Evolutionary conservation across 2,888 invertebrate genomes (phyloP).

Genomic region (Habroteleia sp.): DNA sequence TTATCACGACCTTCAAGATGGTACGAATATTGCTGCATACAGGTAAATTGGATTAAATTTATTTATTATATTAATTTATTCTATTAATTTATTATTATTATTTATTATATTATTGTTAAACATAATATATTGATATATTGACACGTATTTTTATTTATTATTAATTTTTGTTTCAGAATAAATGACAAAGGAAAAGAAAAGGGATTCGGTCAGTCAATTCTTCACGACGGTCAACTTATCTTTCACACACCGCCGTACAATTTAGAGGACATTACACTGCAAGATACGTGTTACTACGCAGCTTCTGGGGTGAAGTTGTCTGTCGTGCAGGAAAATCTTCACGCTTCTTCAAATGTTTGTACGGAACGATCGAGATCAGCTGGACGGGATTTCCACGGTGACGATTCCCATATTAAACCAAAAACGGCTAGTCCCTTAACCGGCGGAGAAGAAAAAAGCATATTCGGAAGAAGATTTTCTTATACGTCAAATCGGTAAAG

Average conservation of each 20-base stretch:
- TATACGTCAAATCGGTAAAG: slow-evolving; percentile 84
- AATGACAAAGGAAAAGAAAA: slow-evolving; percentile 90
- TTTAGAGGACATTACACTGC: slow-evolving; percentile 88
- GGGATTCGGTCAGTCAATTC: slow-evolving; percentile 96
- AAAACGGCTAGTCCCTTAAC: slow-evolving; percentile 80
- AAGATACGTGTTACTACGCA: slow-evolving; percentile 82
- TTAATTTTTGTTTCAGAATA: slow-evolving; percentile 81
- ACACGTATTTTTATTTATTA: not conserved
- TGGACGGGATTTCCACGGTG: slow-evolving; percentile 71
- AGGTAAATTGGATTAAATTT: no score
- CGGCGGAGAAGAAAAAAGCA: slow-evolving; percentile 78
- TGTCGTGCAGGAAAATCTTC: slow-evolving; percentile 68
- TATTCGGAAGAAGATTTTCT: slow-evolving; percentile 84
- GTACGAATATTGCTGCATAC: slow-evolving; percentile 90
- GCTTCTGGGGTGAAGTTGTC: slow-evolving; percentile 69
- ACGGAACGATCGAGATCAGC: slow-evolving; percentile 74
- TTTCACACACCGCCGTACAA: slow-evolving; percentile 96
- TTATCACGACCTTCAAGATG: slow-evolving; percentile 89
- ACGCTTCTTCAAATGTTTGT: slow-evolving; percentile 69
- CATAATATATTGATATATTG: not conserved
- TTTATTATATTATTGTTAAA: no score
- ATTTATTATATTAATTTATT: slow-evolving; percentile 64
- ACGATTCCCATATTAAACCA: slow-evolving; percentile 73
- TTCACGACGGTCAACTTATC: slow-evolving; percentile 92
- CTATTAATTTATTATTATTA: no score